Evolutionary conservation across 2,888 invertebrate species (phyloP).

Genomic region (Augochlorella aurata): DNA sequence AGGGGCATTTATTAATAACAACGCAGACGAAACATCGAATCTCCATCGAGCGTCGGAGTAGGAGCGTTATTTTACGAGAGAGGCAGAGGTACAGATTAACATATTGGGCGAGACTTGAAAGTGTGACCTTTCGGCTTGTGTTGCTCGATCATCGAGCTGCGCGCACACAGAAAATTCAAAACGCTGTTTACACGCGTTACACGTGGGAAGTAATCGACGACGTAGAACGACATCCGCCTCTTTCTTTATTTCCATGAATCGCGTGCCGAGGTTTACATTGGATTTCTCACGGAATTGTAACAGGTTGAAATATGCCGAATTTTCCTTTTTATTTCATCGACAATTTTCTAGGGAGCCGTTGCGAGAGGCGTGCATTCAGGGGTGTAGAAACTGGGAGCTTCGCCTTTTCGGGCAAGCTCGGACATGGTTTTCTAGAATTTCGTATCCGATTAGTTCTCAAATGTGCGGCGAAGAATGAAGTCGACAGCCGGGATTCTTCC

Average conservation of each 20-base stretch:
- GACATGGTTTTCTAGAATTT: neutral
- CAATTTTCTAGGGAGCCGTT: neutral
- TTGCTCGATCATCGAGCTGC: neutral
- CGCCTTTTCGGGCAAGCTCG: neutral
- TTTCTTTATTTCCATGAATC: neutral
- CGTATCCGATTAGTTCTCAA: neutral
- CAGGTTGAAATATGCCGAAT: neutral
- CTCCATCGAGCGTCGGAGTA: neutral
- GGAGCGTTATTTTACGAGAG: neutral
- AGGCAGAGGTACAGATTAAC: neutral
- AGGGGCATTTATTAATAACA: neutral
- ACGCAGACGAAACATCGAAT: neutral
- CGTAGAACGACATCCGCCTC: neutral
- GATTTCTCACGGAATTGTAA: neutral
- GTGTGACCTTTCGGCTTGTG: neutral
- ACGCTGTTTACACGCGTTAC: neutral
- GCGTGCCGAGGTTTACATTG: too few species aligned
- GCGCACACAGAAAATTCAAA: slow-evolving; percentile 1
- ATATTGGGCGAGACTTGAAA: slow-evolving; percentile 6
- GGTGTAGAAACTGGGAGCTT: neutral
- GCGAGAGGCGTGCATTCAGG: neutral
- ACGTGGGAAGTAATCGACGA: neutral
- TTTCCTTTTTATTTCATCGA: neutral
- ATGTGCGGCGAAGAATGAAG: neutral
- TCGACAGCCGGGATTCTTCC: neutral